Percentiles rank a stretch among this genome's conserved stretches.
phyloP scores from a whole-genome alignment of 2,888 invertebrate genomes.

The Labia minor region DNA sequence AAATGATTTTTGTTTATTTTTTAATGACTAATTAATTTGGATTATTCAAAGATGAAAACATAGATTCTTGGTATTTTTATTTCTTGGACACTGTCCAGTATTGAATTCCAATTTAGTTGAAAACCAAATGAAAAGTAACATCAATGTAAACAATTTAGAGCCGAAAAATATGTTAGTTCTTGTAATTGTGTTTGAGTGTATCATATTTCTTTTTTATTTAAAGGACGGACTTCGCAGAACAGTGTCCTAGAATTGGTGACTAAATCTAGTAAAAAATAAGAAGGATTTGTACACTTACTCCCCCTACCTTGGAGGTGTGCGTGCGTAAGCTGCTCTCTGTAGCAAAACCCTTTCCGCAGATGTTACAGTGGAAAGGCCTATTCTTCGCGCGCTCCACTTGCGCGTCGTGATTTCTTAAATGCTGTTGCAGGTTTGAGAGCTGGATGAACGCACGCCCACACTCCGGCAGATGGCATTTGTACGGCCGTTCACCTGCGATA shows the following conservation, averaged over 20 bases:
- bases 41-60: neutral
- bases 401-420: slow-evolving; percentile 89
- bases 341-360: slow-evolving; percentile 93
- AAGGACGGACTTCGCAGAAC: neutral
- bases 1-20: too few species aligned
- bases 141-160: neutral
- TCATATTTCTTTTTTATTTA: neutral
- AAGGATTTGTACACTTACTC: slow-evolving; percentile 23
- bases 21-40: too few species aligned
- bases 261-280: slow-evolving; percentile 5
- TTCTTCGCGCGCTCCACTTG: slow-evolving; percentile 91
- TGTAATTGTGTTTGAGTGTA: neutral
- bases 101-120: neutral
- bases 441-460: slow-evolving; percentile 95
- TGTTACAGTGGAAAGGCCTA: slow-evolving; percentile 89
- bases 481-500: slow-evolving; percentile 83
- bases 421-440: slow-evolving; percentile 90
- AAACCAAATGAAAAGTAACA: neutral
- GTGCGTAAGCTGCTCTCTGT: slow-evolving; percentile 91
- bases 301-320: slow-evolving; percentile 92
- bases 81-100: neutral
- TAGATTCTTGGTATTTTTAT: neutral
- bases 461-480: slow-evolving; percentile 91
- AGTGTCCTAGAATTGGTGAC: neutral
- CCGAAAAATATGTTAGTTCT: neutral